Percentiles rank a stretch among this genome's conserved stretches.
Evolutionary conservation across 2,888 invertebrate genomes (phyloP).

Genomic region (Sclerodermus sp.): DNA sequence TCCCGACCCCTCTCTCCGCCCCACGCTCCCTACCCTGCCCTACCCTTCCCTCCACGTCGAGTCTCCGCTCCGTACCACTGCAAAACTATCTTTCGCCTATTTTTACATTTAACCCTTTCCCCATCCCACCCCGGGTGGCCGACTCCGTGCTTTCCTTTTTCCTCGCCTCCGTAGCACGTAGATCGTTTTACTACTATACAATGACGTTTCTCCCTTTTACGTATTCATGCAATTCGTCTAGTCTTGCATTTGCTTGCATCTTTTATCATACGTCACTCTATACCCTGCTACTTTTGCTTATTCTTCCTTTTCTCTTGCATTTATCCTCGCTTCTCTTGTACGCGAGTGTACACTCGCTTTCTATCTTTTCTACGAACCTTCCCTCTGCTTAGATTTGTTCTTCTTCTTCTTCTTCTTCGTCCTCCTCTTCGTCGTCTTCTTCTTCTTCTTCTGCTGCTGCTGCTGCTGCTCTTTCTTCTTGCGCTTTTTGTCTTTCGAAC

Average conservation of each 20-base stretch:
- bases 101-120: neutral
- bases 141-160: no score
- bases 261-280: neutral
- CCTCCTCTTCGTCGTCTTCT: slow-evolving; percentile 1
- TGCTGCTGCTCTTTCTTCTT: no score
- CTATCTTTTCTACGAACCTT: neutral
- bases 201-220: neutral
- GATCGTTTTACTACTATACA: no score
- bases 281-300: neutral
- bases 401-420: no score
- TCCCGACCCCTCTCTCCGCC: slow-evolving; percentile 11
- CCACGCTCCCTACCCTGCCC: neutral
- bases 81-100: neutral
- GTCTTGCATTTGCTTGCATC: neutral
- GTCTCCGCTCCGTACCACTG: neutral
- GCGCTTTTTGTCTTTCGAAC: no score
- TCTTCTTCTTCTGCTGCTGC: no score
- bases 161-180: no score
- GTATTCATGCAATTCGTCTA: neutral
- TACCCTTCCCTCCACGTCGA: slow-evolving; percentile 1
- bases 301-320: neutral
- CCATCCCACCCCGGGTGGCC: no score
- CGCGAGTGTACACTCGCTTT: no score
- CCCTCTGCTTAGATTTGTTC: slow-evolving; percentile 2
- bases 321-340: no score